These are phyloP conservation scores for Agelastica alni DNA, from an alignment of 2,888 invertebrate species.

Conservation along the genomic window DNA sequence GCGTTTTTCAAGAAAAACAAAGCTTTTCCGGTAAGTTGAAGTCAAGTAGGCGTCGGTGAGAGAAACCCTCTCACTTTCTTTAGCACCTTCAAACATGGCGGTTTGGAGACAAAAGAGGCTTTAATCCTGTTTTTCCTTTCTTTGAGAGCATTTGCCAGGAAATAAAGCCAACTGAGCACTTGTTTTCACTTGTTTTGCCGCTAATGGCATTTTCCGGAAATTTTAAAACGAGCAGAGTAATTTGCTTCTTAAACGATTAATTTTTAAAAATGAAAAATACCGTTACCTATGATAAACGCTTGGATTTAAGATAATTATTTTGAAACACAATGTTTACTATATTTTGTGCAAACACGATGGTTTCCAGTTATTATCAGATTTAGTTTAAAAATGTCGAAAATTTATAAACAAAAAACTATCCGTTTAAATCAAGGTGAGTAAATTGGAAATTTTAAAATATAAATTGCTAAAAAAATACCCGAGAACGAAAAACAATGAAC, in stretches of 20 bases:
- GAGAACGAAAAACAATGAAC: too few relatives aligned
- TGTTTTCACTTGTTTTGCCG: conserved; percentile 11
- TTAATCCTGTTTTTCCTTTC: conserved; percentile 36
- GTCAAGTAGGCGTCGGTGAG: conserved; percentile 20
- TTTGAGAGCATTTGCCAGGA: conserved; percentile 15
- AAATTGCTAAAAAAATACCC: too few relatives aligned
- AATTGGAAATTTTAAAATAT: too few relatives aligned
- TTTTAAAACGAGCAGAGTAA: background rate
- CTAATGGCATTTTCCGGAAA: conserved; percentile 10
- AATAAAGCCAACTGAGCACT: conserved; percentile 14
- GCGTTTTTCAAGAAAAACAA: conserved; percentile 25
- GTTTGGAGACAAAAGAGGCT: conserved; percentile 33
- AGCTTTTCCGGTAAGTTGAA: conserved; percentile 25
- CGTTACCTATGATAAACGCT: too few relatives aligned
- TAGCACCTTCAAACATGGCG: conserved; percentile 37
- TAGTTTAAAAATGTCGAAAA: too few relatives aligned
- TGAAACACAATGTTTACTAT: too few relatives aligned
- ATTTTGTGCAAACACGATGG: too few relatives aligned
- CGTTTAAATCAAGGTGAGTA: too few relatives aligned
- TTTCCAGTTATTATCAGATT: too few relatives aligned
- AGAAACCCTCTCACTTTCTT: conserved; percentile 31
- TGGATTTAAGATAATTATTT: too few relatives aligned
- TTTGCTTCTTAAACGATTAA: background rate
- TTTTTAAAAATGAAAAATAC: too few relatives aligned
- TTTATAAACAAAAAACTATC: too few relatives aligned